These are phyloP conservation scores for Diplodus sargus DNA, from an alignment of 2,797 vertebrate species.

Conservation along the genomic window DNA sequence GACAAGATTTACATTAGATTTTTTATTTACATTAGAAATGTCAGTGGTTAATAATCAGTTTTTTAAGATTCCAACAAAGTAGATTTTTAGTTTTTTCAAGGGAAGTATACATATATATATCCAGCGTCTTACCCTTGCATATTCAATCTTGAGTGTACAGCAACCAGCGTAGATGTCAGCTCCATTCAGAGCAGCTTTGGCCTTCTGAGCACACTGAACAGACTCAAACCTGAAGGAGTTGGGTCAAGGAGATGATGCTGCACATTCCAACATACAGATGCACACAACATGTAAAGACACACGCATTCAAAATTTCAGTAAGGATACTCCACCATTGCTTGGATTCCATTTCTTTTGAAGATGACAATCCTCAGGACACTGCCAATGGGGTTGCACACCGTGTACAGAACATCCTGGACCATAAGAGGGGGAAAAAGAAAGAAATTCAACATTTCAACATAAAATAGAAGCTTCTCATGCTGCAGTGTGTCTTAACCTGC, in stretches of 20 bases:
- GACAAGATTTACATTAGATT: no score
- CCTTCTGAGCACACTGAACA: slow-evolving; percentile 95
- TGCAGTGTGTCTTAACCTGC: slow-evolving; percentile 2
- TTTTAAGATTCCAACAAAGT: no score
- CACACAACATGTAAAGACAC: slow-evolving; percentile 8
- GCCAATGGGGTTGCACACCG: slow-evolving; percentile 96
- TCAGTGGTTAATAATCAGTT: no score
- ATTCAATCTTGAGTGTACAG: slow-evolving; percentile 99
- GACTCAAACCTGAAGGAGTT: slow-evolving; percentile 89
- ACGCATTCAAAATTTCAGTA: background rate
- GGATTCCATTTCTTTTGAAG: slow-evolving; percentile 98
- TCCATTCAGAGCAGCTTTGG: slow-evolving; percentile 96
- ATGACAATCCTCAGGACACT: slow-evolving; percentile 97
- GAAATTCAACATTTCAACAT: background rate
- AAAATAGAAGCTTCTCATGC: background rate
- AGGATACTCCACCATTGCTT: slow-evolving; percentile 99
- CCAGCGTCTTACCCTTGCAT: slow-evolving; percentile 91
- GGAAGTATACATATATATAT: no score
- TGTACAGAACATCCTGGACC: slow-evolving; percentile 94
- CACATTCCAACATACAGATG: slow-evolving; percentile 14
- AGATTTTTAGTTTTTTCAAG: no score
- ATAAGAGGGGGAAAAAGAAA: background rate
- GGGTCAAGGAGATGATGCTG: slow-evolving; percentile 85
- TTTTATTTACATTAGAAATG: no score
- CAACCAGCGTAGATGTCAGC: slow-evolving; percentile 98